Conservation (phyloP, 2,797 vertebrate genomes). For the Podarcis siculus region DNA sequence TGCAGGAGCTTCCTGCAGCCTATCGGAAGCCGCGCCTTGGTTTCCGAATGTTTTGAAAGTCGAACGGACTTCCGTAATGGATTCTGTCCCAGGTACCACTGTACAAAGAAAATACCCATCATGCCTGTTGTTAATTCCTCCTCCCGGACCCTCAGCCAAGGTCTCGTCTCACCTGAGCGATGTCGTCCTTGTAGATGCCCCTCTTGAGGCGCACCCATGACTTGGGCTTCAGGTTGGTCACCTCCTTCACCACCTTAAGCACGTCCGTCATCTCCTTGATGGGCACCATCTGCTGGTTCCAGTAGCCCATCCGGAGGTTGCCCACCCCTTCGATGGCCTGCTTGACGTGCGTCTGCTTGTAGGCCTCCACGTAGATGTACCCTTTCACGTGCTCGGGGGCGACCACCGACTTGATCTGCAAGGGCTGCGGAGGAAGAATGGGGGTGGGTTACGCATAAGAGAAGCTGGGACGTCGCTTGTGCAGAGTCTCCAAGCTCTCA, state of each 20-base stretch:
- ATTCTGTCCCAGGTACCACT: no score
- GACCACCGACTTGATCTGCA: slow-evolving; percentile 97
- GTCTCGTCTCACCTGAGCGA: slow-evolving; percentile 86
- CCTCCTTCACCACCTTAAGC: slow-evolving; percentile 96
- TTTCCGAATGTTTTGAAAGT: no score
- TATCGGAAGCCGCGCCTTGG: no score
- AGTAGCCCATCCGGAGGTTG: slow-evolving; percentile 95
- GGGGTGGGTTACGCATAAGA: not conserved
- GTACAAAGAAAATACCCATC: no score
- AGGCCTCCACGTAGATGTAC: slow-evolving; percentile 96
- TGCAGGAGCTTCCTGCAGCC: no score
- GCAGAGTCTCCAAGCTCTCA: no score
- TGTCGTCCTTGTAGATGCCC: slow-evolving; percentile 96
- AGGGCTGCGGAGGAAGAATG: slow-evolving; percentile 76
- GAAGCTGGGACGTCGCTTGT: rapidly evolving
- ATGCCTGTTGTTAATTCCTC: no score
- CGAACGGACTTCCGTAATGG: no score
- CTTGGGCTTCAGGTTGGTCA: slow-evolving; percentile 97
- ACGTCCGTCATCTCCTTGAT: slow-evolving; percentile 99
- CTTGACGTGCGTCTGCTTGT: slow-evolving; percentile 97
- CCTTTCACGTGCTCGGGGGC: slow-evolving; percentile 94
- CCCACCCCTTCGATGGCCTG: slow-evolving; percentile 95
- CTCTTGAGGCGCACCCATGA: slow-evolving; percentile 96
- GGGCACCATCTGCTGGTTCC: slow-evolving; percentile 99
- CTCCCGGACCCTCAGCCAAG: no score